Evolutionary conservation across 1,140 invertebrate species (phyloP).

Genomic region (Meloidogyne chitwoodi): DNA sequence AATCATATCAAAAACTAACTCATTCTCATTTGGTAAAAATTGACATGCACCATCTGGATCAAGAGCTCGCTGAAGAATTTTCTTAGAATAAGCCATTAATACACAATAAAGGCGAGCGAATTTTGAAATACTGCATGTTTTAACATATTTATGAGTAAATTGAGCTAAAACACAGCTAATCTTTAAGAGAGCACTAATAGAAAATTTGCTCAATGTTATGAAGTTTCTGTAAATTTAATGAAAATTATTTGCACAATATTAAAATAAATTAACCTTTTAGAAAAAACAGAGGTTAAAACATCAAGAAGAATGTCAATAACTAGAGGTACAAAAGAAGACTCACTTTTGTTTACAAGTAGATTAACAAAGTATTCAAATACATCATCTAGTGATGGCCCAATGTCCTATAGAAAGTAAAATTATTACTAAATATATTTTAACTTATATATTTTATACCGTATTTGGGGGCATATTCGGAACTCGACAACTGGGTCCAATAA

Average conservation of each 20-base stretch:
- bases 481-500: not conserved
- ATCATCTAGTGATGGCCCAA: not conserved
- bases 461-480: not conserved
- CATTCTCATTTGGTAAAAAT: not conserved
- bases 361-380: not conserved
- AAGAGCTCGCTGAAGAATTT: not conserved
- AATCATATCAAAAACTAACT: not conserved
- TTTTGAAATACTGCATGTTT: not conserved
- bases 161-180: not conserved
- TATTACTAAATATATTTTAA: not conserved
- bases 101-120: not conserved
- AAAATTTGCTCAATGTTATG: slow-evolving; percentile 1
- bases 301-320: not conserved
- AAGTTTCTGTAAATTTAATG: not conserved
- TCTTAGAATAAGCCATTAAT: not conserved
- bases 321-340: not conserved
- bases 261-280: slow-evolving; percentile 2
- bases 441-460: not conserved
- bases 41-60: not conserved
- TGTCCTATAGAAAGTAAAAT: not conserved
- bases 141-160: not conserved
- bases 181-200: not conserved
- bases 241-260: not conserved
- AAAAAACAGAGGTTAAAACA: slow-evolving; percentile 19
- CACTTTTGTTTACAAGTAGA: not conserved